Evolutionary conservation across 2,113 vertebrate species (phyloP), one percentile per base, ranked within the genome.

Genomic region (Apodemus sylvaticus): DNA sequence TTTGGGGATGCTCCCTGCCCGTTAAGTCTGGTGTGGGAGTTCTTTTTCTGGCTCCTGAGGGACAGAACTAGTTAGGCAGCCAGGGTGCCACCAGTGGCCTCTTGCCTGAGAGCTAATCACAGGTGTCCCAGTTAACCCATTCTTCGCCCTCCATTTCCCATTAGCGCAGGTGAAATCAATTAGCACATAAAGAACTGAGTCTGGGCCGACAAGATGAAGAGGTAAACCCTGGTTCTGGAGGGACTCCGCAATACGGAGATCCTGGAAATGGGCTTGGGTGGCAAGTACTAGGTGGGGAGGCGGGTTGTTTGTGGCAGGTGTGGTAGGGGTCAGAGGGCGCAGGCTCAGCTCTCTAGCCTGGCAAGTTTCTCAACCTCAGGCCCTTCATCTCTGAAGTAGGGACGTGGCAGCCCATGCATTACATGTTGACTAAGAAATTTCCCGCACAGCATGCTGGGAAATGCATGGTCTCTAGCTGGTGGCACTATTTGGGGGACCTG

Each of bases 141-240:
- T 62, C 92, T 95, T 93, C 1, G 36, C 89, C 95, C 95, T 85
- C 91, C 68, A 0, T 96, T 97, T 97, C 90, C 97, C 97, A 95
- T 95, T 90, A 98, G 96, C 62, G 48, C 90, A 93, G 62, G 96
- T 96, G 58, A 95, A 94, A 96, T 91, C 94, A 98, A 97, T 98
- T 98, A 98, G 97, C 96, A 58, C 34, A 55, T 97, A 98, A 98
- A 97, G 97, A 97, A 98, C 95, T 88, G 29, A 96, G 88, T 20
- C 79, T 97, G 87, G 97, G 20, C 1, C 96, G 79, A n/a, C 8
- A 0, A 89, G 85, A 86, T 86, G 91, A 60, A 94, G 91, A 0
- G 5, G 97, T 98, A 98, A 97, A 96, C 76, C 11, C 92, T 89
- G 77, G 39, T 5, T 90, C 39, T 96, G 3, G 14, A 74, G 0